Base-by-base conservation (phyloP, 2,113 vertebrate genomes). In the Eira barbara region DNA sequence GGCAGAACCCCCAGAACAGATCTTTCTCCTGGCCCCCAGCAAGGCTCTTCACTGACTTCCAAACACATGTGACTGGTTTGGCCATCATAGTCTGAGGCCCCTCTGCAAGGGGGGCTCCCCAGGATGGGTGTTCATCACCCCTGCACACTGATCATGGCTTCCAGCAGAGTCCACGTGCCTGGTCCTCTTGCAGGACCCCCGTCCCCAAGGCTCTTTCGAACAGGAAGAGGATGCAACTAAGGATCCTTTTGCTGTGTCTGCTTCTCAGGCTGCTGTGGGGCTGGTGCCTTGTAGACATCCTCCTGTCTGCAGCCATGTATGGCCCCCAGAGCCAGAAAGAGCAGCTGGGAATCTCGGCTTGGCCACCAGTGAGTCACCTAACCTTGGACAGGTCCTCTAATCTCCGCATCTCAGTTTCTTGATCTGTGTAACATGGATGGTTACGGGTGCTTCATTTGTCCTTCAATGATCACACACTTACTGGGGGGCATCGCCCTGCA, bases 1-100 rank as follows among this genome's bases (percentile, higher is more conserved):
- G 98, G 97, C 96, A 91, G 97, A 98, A 93, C 94, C 97, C 95
- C 98, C 96, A 95, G 97, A 97, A 97, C 25, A 0, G 94, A 97
- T 97, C 93, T 96, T 94, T 95, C 92, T 96, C 91, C 91, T 97
- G 94, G 92, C 92, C 97, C 92, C 97, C 94, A 97, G 94, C 94
- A 82, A 97, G 65, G 91, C 59, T 82, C 94, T 71, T 78, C 65
- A 36, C 52, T 78, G 96, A 93, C 87, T 89, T 98, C 95, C 97
- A 98, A 97, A 97, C 95, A 97, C 83, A 42, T 97, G 97, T 23
- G 78, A 86, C 88, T 97, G 52, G 57, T 97, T 98, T 97, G 95
- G 90, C 88, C 90, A 95, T 94, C 27, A 78, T 85, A 84, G 81
- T 65, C 36, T 2, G 81, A 94, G 94, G 84, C 65, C 36, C 63